These are phyloP conservation scores for Peromyscus maniculatus DNA, from an alignment of 2,113 vertebrate species.

Conservation along the genomic window DNA sequence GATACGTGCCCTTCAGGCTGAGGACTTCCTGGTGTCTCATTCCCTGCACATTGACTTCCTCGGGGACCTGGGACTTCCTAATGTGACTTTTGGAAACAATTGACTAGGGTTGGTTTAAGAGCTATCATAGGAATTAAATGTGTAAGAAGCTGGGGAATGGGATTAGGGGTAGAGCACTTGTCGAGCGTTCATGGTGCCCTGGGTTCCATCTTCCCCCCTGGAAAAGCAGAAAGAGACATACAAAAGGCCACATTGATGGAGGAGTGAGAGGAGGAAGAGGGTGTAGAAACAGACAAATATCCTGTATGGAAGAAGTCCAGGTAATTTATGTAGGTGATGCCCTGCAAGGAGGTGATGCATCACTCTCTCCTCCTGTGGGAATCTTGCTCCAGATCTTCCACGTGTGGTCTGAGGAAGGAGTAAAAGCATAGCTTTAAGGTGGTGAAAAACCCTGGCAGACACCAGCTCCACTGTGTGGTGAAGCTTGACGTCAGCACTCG, in stretches of 20 bases:
- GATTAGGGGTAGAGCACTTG: background rate
- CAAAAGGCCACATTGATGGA: background rate
- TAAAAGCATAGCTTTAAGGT: background rate
- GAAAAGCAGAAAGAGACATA: background rate
- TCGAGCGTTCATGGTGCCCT: background rate
- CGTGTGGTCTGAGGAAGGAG: background rate
- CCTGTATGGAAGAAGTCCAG: background rate
- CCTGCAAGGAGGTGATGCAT: background rate
- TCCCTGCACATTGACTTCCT: background rate
- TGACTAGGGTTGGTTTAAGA: background rate
- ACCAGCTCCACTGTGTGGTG: background rate
- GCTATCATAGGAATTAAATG: background rate
- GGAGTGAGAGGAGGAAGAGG: background rate
- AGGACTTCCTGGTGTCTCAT: background rate
- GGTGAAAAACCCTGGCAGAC: background rate
- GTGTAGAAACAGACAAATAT: background rate
- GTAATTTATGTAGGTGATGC: background rate
- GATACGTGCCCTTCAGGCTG: background rate
- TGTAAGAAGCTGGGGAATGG: background rate
- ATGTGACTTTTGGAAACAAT: background rate
- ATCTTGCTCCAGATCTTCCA: background rate
- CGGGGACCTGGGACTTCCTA: background rate
- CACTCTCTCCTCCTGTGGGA: background rate
- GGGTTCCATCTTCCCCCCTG: background rate
- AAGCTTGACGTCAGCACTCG: background rate